These are phyloP conservation scores for Turnix velox DNA, from an alignment of 2,113 vertebrate genomes.

Conservation along the genomic window DNA sequence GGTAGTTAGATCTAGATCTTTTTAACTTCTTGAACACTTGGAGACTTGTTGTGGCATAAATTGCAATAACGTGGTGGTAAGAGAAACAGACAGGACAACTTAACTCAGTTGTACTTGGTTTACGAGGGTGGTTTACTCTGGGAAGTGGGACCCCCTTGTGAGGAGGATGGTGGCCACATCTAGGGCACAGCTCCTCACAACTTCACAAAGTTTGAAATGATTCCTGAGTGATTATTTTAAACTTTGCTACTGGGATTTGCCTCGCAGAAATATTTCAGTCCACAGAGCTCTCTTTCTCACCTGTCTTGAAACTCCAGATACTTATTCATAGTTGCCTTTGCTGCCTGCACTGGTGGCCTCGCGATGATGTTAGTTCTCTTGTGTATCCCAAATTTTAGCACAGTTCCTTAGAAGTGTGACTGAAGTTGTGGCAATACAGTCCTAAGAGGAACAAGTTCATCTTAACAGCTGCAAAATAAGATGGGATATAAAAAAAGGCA, in stretches of 20 bases:
- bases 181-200: neutral
- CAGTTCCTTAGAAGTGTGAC: neutral
- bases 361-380: neutral
- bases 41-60: neutral
- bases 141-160: neutral
- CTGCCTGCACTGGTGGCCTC: neutral
- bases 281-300: neutral
- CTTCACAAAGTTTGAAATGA: neutral
- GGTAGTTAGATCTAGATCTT: neutral
- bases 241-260: neutral
- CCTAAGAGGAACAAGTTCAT: neutral
- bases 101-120: neutral
- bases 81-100: neutral
- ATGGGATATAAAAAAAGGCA: neutral
- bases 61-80: neutral
- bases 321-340: neutral
- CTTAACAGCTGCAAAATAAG: neutral
- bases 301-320: neutral
- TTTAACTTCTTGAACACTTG: neutral
- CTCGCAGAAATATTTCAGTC: neutral
- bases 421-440: neutral
- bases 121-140: neutral
- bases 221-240: neutral
- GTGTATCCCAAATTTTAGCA: slow-evolving; percentile 1
- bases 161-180: neutral